Conservation (phyloP, 2,888 invertebrate genomes). For the Aradus depressus region DNA sequence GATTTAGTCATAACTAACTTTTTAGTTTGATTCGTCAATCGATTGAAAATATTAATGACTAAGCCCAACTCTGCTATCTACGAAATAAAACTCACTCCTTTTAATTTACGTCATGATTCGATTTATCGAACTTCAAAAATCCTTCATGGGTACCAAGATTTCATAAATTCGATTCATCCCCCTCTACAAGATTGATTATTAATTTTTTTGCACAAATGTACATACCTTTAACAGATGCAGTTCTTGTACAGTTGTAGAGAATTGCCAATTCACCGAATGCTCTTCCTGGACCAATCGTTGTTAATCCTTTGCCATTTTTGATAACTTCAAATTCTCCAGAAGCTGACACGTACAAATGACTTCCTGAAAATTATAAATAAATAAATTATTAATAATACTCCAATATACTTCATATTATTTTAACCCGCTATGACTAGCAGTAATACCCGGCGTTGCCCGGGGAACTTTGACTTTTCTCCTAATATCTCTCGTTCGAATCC, state of each 20-base stretch:
- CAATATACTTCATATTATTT: background rate
- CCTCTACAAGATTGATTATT: too few species aligned
- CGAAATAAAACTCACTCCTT: too few species aligned
- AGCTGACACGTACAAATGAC: slow-evolving; percentile 50
- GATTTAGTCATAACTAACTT: too few species aligned
- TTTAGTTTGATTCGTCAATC: too few species aligned
- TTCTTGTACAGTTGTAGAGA: slow-evolving; percentile 60
- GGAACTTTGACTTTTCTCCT: too few species aligned
- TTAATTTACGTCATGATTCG: background rate
- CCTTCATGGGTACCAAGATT: background rate
- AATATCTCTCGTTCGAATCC: too few species aligned
- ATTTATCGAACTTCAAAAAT: background rate
- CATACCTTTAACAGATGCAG: slow-evolving; percentile 51
- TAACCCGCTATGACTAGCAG: slow-evolving; percentile 48
- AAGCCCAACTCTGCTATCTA: too few species aligned
- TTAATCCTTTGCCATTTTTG: slow-evolving; percentile 50
- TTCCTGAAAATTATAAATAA: slow-evolving; percentile 36
- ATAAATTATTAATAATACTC: background rate
- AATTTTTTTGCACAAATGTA: background rate
- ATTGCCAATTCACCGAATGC: slow-evolving; percentile 61
- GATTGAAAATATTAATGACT: too few species aligned
- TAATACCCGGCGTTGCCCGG: too few species aligned
- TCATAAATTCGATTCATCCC: too few species aligned
- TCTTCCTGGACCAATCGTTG: slow-evolving; percentile 53
- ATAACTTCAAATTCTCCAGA: slow-evolving; percentile 59